phyloP scores from a whole-genome alignment of 1,140 invertebrate species.

The Spodoptera frugiperda region DNA sequence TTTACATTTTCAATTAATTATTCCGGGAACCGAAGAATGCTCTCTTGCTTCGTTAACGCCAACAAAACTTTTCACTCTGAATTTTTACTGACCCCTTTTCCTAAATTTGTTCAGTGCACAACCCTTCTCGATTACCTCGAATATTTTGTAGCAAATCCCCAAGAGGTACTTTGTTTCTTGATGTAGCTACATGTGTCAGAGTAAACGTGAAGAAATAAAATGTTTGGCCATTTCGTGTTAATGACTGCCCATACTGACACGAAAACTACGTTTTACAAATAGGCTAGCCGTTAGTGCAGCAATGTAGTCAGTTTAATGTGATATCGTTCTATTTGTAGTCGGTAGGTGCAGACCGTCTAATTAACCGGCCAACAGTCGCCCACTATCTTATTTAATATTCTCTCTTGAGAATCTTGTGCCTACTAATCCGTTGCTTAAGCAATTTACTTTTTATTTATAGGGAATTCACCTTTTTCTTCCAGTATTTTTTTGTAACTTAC shows the following conservation, averaged over 20 bases:
- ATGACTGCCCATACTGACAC: constrained; percentile 18
- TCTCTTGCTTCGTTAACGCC: constrained; percentile 26
- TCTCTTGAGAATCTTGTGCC: constrained; percentile 18
- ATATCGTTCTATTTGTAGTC: constrained; percentile 11
- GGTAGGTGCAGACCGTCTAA: constrained; percentile 5
- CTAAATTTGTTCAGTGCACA: constrained; percentile 19
- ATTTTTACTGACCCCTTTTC: constrained; percentile 33
- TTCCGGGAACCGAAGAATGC: constrained; percentile 18
- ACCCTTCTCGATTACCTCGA: constrained; percentile 5
- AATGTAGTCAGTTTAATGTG: constrained; percentile 24
- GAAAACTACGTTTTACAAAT: constrained; percentile 30
- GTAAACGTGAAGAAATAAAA: constrained; percentile 9
- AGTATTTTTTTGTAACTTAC: background rate
- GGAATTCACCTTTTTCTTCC: background rate
- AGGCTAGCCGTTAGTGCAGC: constrained; percentile 24
- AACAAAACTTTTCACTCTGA: constrained; percentile 22
- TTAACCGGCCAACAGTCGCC: constrained; percentile 5
- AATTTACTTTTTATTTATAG: constrained; percentile 23
- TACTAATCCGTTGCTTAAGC: constrained; percentile 13
- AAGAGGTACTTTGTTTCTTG: no score
- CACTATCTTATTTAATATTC: constrained; percentile 27
- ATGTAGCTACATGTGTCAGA: constrained; percentile 1
- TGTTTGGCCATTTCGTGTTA: constrained; percentile 22
- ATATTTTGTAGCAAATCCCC: background rate
- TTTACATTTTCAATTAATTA: constrained; percentile 22